Percentiles rank a stretch among this genome's conserved stretches.
These are phyloP conservation scores for Distichodus sexfasciatus DNA, from an alignment of 2,797 vertebrate genomes.

Conservation along the genomic window DNA sequence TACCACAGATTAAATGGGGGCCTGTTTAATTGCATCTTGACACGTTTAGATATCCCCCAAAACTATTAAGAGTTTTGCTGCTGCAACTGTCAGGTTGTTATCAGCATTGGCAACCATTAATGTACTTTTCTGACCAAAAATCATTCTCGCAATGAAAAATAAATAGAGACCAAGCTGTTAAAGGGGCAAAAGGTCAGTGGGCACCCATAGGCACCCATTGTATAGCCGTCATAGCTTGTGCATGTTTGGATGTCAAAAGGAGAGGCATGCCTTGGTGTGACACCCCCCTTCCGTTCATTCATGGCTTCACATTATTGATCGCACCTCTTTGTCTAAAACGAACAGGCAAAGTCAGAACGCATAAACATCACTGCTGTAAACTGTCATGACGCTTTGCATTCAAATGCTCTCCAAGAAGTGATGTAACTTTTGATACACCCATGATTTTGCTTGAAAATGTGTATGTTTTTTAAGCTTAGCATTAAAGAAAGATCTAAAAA, in stretches of 20 bases:
- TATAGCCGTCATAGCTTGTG: constrained; percentile 41
- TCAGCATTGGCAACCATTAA: no score
- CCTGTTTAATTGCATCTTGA: neutral
- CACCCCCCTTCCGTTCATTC: constrained; percentile 24
- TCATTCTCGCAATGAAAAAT: no score
- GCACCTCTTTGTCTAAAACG: constrained; percentile 20
- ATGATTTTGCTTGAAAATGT: no score
- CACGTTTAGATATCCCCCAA: neutral
- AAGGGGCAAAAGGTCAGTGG: constrained; percentile 17
- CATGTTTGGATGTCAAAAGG: constrained; percentile 28
- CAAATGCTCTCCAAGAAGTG: neutral
- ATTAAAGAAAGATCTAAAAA: no score
- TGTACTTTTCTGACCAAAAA: no score
- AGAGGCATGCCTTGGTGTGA: constrained; percentile 21
- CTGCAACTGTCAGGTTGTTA: no score
- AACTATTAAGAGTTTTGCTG: no score
- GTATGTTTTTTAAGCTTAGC: no score
- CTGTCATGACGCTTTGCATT: neutral
- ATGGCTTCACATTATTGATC: constrained; percentile 44
- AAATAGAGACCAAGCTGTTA: no score
- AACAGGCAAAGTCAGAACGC: constrained; percentile 23
- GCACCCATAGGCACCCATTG: no score
- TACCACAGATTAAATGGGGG: neutral
- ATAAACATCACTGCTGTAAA: constrained; percentile 22
- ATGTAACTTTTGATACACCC: no score